Conservation (phyloP, 2,797 vertebrate genomes). For the Myoxocephalus aenaeus region DNA sequence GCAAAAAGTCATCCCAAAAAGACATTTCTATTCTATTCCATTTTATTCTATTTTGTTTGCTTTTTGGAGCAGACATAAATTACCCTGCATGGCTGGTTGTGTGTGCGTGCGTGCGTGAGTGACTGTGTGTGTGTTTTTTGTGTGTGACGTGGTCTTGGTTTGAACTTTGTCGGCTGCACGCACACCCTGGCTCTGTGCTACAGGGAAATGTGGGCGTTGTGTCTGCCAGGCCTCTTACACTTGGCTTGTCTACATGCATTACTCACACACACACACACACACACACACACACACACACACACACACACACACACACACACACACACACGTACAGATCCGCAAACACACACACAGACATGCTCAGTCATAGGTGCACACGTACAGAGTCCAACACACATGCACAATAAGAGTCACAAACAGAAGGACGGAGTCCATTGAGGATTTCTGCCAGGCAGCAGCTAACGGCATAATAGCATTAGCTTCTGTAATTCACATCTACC, state of each 20-base stretch:
- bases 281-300: constrained; percentile 37
- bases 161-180: constrained; percentile 76
- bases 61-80: constrained; percentile 79
- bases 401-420: not conserved
- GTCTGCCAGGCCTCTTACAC: constrained; percentile 83
- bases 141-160: constrained; percentile 70
- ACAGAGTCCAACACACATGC: constrained; percentile 24
- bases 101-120: constrained; percentile 42
- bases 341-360: constrained; percentile 16
- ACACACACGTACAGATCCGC: constrained; percentile 2
- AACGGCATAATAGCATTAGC: constrained; percentile 48
- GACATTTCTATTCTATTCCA: constrained; percentile 33
- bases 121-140: constrained; percentile 33
- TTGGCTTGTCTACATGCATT: constrained; percentile 81
- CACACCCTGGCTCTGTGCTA: constrained; percentile 73
- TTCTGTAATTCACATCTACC: constrained; percentile 26
- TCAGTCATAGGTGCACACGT: constrained; percentile 32
- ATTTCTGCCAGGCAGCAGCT: constrained; percentile 59
- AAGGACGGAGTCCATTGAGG: constrained; percentile 42
- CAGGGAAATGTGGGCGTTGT: constrained; percentile 79
- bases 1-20: constrained; percentile 42
- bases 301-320: constrained; percentile 10
- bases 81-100: constrained; percentile 75
- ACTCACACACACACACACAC: constrained; percentile 64
- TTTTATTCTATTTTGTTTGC: constrained; percentile 71